Conservation (phyloP, 1,140 invertebrate genomes). For the Listronotus oregonensis region DNA sequence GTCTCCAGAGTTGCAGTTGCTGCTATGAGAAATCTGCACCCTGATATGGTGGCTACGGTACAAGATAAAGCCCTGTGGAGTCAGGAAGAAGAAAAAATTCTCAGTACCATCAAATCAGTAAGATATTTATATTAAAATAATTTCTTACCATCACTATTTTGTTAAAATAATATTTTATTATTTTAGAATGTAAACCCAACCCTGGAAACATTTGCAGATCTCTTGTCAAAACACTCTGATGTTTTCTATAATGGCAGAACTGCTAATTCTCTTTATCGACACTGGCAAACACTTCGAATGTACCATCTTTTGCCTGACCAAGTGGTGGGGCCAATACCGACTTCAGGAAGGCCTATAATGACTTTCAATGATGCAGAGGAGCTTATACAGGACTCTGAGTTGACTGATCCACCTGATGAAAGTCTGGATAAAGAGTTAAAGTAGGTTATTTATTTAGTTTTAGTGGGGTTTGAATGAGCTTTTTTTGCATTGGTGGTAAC, state of each 20-base stretch:
- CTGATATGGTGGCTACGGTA: constrained; percentile 83
- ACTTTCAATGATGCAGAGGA: constrained; percentile 95
- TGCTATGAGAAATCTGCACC: constrained; percentile 92
- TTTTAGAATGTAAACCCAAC: constrained; percentile 51
- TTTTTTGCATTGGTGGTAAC: not conserved
- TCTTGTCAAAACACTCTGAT: constrained; percentile 83
- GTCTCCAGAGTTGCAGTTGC: constrained; percentile 85
- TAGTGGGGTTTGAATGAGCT: not conserved
- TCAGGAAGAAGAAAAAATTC: constrained; percentile 84
- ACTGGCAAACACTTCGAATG: constrained; percentile 94
- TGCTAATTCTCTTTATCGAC: constrained; percentile 79
- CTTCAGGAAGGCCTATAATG: constrained; percentile 65
- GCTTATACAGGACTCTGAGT: constrained; percentile 80
- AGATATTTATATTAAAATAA: constrained; percentile 52
- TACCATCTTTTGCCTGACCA: constrained; percentile 92
- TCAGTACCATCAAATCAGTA: constrained; percentile 84
- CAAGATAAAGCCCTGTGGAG: constrained; percentile 90
- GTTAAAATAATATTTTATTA: constrained; percentile 6
- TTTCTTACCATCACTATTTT: constrained; percentile 5
- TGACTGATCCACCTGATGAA: constrained; percentile 80
- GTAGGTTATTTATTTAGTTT: not conserved
- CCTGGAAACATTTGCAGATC: constrained; percentile 80
- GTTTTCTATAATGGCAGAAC: constrained; percentile 88
- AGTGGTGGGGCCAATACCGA: constrained; percentile 68
- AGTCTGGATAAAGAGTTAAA: constrained; percentile 61